Percentiles rank a stretch among this genome's conserved stretches.
These are phyloP conservation scores for Synanthedon tipuliformis DNA, from an alignment of 2,888 invertebrate species.

Conservation along the genomic window DNA sequence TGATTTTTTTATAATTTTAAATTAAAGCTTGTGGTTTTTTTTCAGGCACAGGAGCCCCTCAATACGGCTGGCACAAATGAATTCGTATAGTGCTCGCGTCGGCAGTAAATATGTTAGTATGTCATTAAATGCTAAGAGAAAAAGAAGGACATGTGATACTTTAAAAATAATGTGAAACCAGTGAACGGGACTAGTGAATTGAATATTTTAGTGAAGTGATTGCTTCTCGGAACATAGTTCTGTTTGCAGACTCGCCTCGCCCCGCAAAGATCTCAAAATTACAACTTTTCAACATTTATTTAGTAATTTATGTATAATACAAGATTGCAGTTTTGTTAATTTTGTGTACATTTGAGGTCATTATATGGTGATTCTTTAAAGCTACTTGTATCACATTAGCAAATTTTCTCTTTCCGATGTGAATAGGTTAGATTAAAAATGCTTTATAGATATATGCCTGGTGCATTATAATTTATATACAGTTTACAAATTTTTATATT, in stretches of 20 bases:
- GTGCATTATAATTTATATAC: conserved; percentile 50
- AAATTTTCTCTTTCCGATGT: conserved; percentile 43
- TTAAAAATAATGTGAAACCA: conserved; percentile 51
- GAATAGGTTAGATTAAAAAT: conserved; percentile 29
- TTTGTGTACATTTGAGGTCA: background rate
- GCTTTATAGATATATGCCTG: conserved; percentile 42
- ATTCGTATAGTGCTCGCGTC: conserved; percentile 74
- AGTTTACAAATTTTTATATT: conserved; percentile 49
- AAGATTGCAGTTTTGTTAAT: background rate
- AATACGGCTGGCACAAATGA: conserved; percentile 84
- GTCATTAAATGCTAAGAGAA: conserved; percentile 64
- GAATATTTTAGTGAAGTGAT: conserved; percentile 43
- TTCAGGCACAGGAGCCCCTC: conserved; percentile 85
- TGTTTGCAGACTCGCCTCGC: conserved; percentile 34
- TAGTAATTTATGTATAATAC: conserved; percentile 2
- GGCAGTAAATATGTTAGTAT: conserved; percentile 63
- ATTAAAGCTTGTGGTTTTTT: conserved; percentile 26
- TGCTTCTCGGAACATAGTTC: conserved; percentile 46
- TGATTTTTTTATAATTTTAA: too few relatives aligned
- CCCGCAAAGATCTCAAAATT: conserved; percentile 48
- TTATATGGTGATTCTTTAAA: conserved; percentile 25
- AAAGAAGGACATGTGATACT: conserved; percentile 65
- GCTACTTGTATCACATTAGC: conserved; percentile 36
- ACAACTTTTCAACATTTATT: conserved; percentile 10
- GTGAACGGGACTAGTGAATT: conserved; percentile 52